These are phyloP conservation scores for Lethocerus indicus DNA, from an alignment of 1,140 invertebrate species.

Conservation along the genomic window DNA sequence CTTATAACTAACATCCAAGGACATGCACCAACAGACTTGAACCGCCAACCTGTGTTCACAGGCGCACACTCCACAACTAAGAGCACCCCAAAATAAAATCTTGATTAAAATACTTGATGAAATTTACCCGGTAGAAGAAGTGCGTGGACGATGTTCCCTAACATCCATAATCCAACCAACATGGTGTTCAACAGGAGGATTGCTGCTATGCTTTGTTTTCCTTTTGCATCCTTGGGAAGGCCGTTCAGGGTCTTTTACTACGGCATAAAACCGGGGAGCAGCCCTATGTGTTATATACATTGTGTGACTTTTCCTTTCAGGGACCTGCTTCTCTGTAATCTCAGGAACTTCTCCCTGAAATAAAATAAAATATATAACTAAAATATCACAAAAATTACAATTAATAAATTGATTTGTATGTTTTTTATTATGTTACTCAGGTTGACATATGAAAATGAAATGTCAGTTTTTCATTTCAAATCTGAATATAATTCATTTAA, in stretches of 20 bases:
- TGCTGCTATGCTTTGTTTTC: conserved; percentile 80
- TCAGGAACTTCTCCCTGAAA: neutral
- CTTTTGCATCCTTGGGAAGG: conserved; percentile 48
- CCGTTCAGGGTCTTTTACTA: conserved; percentile 59
- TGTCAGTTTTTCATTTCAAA: too few species aligned
- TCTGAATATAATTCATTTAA: too few species aligned
- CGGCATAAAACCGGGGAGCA: conserved; percentile 65
- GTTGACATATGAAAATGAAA: too few species aligned
- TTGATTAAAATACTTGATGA: neutral
- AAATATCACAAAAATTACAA: neutral
- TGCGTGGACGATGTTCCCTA: conserved; percentile 59
- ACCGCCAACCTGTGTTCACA: too few species aligned
- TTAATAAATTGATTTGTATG: too few species aligned
- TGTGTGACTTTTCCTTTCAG: neutral
- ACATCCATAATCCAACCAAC: conserved; percentile 95
- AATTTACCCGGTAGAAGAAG: conserved; percentile 48
- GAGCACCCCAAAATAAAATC: neutral
- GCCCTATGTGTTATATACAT: too few species aligned
- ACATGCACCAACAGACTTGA: too few species aligned
- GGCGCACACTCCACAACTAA: neutral
- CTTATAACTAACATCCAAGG: too few species aligned
- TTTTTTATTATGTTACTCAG: too few species aligned
- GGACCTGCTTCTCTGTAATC: neutral
- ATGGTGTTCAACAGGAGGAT: conserved; percentile 85
- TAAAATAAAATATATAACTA: neutral